Evolutionary conservation across 2,888 invertebrate genomes (phyloP).

Genomic region (Gandaritis pyraliata): DNA sequence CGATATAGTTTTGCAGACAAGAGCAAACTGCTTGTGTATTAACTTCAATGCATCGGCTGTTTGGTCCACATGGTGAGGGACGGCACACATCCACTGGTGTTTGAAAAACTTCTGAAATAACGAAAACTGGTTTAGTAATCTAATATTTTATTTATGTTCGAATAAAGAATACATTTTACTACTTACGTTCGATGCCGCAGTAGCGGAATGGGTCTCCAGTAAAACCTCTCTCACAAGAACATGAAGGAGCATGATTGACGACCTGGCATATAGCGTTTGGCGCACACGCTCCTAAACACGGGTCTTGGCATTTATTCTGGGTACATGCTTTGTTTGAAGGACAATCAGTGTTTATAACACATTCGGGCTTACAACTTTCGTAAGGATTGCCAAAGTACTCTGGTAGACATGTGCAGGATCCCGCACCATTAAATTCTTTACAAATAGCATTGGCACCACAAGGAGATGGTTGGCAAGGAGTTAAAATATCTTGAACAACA

Average conservation of each 20-base stretch:
- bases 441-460: slow-evolving; percentile 87
- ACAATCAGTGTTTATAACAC: slow-evolving; percentile 88
- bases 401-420: slow-evolving; percentile 88
- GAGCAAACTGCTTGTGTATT: slow-evolving; percentile 91
- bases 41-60: slow-evolving; percentile 89
- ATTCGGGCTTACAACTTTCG: slow-evolving; percentile 90
- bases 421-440: slow-evolving; percentile 84
- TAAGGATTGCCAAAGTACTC: slow-evolving; percentile 91
- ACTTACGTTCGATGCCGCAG: slow-evolving; percentile 85
- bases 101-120: slow-evolving; percentile 54
- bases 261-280: slow-evolving; percentile 90
- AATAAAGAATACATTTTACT: neutral
- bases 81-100: slow-evolving; percentile 83
- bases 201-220: slow-evolving; percentile 90
- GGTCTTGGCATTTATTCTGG: slow-evolving; percentile 89
- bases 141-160: neutral
- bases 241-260: slow-evolving; percentile 88
- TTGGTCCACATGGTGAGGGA: slow-evolving; percentile 90
- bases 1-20: slow-evolving; percentile 88
- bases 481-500: slow-evolving; percentile 68
- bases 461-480: slow-evolving; percentile 86
- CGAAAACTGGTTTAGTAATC: neutral
- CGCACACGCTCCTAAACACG: slow-evolving; percentile 91
- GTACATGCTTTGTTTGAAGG: slow-evolving; percentile 88
- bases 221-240: slow-evolving; percentile 87